Conservation (phyloP, 2,888 invertebrate species). For the Tachystola acroxantha region DNA sequence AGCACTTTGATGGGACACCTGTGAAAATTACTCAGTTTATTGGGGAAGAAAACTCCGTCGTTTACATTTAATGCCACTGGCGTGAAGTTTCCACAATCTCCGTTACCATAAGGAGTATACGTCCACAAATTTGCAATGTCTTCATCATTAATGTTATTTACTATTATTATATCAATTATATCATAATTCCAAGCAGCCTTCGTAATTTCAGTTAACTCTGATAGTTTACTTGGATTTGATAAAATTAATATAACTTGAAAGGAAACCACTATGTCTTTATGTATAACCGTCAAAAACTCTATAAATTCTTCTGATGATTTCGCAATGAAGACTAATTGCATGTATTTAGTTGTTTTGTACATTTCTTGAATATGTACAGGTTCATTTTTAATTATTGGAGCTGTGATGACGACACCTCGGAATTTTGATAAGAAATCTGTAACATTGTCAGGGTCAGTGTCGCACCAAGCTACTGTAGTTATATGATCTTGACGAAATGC, state of each 20-base stretch:
- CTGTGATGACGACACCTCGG: conserved; percentile 26
- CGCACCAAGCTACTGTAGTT: conserved; percentile 36
- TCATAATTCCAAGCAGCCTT: conserved; percentile 39
- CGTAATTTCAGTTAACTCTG: conserved; percentile 22
- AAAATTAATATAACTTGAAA: conserved; percentile 36
- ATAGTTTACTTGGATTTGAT: conserved; percentile 13
- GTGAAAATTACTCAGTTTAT: conserved; percentile 44
- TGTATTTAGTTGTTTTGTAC: conserved; percentile 19
- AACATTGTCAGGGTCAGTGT: conserved; percentile 18
- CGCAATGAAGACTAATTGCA: conserved; percentile 41
- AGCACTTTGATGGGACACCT: conserved; percentile 37
- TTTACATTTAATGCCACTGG: conserved; percentile 25
- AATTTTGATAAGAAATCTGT: conserved; percentile 28
- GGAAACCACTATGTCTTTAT: conserved; percentile 23
- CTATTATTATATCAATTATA: conserved; percentile 36
- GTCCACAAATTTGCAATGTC: conserved; percentile 29
- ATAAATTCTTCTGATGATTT: conserved; percentile 27
- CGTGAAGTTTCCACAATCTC: conserved; percentile 32
- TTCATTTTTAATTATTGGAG: conserved; percentile 17
- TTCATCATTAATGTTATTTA: conserved; percentile 19
- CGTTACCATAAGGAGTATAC: conserved; percentile 38
- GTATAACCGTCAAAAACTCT: conserved; percentile 25
- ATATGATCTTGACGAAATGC: conserved; percentile 23
- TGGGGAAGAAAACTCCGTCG: conserved; percentile 25
- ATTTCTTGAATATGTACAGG: conserved; percentile 15